Conservation (phyloP, 1,140 invertebrate species). For the Battus philenor region DNA sequence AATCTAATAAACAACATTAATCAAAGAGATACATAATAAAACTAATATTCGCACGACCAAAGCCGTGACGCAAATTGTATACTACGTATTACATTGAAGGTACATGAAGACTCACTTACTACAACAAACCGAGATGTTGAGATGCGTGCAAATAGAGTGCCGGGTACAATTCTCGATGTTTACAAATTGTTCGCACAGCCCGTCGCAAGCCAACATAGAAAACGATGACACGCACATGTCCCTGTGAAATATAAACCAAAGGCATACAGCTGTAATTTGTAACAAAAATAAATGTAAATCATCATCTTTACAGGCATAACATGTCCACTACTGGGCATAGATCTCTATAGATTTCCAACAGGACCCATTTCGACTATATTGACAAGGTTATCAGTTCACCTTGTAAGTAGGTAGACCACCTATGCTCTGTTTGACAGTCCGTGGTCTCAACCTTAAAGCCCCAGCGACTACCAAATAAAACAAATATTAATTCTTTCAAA, state of each 20-base stretch:
- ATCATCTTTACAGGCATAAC: neutral
- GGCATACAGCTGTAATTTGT: too few species aligned
- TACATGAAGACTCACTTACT: conserved; percentile 70
- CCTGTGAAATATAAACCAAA: conserved; percentile 26
- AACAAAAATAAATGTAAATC: conserved; percentile 6
- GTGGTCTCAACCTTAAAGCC: neutral
- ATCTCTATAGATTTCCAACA: too few species aligned
- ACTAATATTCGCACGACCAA: too few species aligned
- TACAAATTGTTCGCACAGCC: conserved; percentile 52
- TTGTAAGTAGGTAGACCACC: too few species aligned
- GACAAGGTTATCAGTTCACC: too few species aligned
- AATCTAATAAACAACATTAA: too few species aligned
- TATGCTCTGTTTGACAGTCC: neutral
- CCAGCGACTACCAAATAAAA: too few species aligned
- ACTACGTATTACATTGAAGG: too few species aligned
- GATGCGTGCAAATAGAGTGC: conserved; percentile 46
- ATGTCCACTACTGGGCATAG: too few species aligned
- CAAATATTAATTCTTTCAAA: neutral
- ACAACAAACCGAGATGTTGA: conserved; percentile 65
- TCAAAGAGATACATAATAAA: too few species aligned
- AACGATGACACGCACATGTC: conserved; percentile 65
- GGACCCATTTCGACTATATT: too few species aligned
- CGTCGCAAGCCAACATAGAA: conserved; percentile 54
- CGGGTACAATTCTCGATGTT: conserved; percentile 55
- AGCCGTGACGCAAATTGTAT: too few species aligned